Evolutionary conservation across 2,797 vertebrate genomes (phyloP), one percentile per base, ranked within the genome.

Genomic region (Amniataba percoides): DNA sequence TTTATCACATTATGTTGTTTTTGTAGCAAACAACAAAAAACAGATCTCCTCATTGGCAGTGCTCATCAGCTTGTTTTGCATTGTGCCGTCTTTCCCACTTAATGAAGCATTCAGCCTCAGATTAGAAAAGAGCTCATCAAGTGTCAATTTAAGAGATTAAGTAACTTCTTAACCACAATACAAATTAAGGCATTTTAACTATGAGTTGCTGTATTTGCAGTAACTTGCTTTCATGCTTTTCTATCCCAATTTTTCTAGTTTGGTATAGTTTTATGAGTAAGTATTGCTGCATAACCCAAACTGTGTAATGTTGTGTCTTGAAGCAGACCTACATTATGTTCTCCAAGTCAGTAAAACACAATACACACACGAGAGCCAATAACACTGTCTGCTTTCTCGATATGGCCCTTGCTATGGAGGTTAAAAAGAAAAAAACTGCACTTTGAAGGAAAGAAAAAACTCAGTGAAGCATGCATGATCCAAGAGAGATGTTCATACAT

Each of bases 101-200:
- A 91, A 90, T 83, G 77, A 85, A 83, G 83, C 80, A 75, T 81
- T 89, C 74, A 82, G 83, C 77, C 49, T 73, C 72, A 80, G 82
- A 83, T 85, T 83, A 86, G 71, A 56, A 74, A 79, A 62, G 65
- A 74, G 82, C 83, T 80, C 76, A 83, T 86, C 66, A 77, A 81
- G 81, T 82, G 66, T 80, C 82, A 87, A 66, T 83, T 86, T 75
- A 76, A 82, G 66, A 78, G 75, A 80, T 90, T 87, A 84, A 82
- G 57, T 75, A 67, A 88, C 74, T 87, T 83, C 71, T 78, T 82
- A 72, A 56, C 42, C 27, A 58, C 16, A 5, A 73, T 57, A 46
- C 66, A 74, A 71, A 81, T 68, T 27, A 49, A 52, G 21, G 46
- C 66, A 57, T 76, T 73, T 62, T 55, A 66, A 56, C 53, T 6